Evolutionary conservation across 1,140 invertebrate genomes (phyloP).

Genomic region (Babylonia areolata): DNA sequence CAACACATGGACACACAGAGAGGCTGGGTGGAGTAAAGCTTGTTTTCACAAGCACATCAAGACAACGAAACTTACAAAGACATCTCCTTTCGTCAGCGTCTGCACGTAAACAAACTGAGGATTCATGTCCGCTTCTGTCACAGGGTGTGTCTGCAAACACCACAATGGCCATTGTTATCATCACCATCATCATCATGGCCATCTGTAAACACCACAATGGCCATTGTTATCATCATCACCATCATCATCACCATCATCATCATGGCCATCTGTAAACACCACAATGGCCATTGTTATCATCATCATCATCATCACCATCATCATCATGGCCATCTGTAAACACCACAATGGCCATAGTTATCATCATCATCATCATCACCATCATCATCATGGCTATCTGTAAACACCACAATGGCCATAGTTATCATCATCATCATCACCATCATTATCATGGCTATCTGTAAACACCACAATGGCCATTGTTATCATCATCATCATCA

Average conservation of each 20-base stretch:
- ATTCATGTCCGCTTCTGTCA: slow-evolving; percentile 55
- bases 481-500: neutral
- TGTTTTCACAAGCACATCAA: too few species aligned
- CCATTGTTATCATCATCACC: too few species aligned
- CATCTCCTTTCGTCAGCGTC: slow-evolving; percentile 63
- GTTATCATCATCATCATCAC: neutral
- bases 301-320: neutral
- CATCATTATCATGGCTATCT: neutral
- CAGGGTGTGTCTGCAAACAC: neutral
- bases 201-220: too few species aligned
- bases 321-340: neutral
- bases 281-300: neutral
- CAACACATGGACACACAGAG: neutral
- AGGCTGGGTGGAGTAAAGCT: too few species aligned
- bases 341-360: neutral
- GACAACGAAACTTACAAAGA: slow-evolving; percentile 55
- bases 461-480: neutral
- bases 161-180: too few species aligned
- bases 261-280: too few species aligned
- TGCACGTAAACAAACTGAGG: slow-evolving; percentile 65
- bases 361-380: neutral
- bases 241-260: too few species aligned
- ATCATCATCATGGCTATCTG: neutral
- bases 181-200: too few species aligned
- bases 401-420: neutral